Base-by-base conservation (phyloP, 2,888 invertebrate genomes). In the Calameuta idolon region DNA sequence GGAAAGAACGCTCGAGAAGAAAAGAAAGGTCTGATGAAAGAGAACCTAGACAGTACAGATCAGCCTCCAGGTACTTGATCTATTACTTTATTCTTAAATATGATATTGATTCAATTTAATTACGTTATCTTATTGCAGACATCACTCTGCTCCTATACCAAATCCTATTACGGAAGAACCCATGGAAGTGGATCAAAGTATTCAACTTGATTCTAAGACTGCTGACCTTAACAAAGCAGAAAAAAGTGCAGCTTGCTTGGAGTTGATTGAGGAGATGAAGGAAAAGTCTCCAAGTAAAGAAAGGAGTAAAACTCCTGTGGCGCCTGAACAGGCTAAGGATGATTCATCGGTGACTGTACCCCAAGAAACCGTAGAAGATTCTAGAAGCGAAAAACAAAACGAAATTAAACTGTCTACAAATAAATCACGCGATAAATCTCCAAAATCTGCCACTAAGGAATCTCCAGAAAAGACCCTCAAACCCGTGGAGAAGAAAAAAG, bases 1-100 rank as follows among this genome's bases (percentile, higher is more conserved):
- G 93, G 84, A 94, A 95, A 91, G 96, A 96, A 92, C 95, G 95
- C 87, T 87, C 88, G 40, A 86, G 87, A 77, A 89, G 87, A 81
- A 90, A 89, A 80, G 87, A 89, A 77, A 83, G 82, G 34, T 81
- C 82, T 34, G 89, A 90, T n/a, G 88, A 90, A 40, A 85, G 86
- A 76, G 88, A 90, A 73, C 81, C 84, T 4, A 86, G 86, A 79
- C 71, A 83, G 23, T 90, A 89, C 37, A 86, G 84, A 80, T 87
- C 89, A 35, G 83, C 83, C 1, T 85, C 89, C 11, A 88, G 87
- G 88, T 87, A 83, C 4, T 33, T 23, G 23, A 35, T 31, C 74
- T 35, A 31, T 40, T 55, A 73, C 69, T 30, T 77, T 69, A 33
- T 79, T 80, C 9, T 34, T 76, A 73, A 34, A 34, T 73, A 23